These are phyloP conservation scores for Geodia barretti DNA, from an alignment of 37 sponge, comb jelly and placozoan genomes.

Conservation along the genomic window DNA sequence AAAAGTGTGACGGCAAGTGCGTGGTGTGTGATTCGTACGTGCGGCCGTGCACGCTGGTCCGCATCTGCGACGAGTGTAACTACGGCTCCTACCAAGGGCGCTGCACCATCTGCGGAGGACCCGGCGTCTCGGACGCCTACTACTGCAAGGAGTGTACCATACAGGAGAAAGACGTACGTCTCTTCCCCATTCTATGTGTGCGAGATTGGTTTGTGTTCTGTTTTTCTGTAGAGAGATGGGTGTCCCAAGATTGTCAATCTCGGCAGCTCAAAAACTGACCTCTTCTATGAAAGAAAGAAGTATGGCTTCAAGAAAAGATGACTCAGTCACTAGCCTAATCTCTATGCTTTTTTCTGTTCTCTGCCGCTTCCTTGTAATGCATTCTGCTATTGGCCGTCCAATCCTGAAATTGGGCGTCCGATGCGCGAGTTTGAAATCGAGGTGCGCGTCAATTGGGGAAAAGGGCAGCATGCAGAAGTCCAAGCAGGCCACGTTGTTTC, in stretches of 20 bases:
- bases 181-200: background rate
- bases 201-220: background rate
- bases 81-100: constrained; percentile 99
- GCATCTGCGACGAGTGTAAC: constrained; percentile 99
- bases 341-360: too few relatives aligned
- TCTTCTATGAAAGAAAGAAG: constrained; percentile 99
- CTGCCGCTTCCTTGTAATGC: too few relatives aligned
- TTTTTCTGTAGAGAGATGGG: constrained; percentile 83
- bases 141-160: constrained; percentile 99
- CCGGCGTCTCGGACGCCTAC: constrained; percentile 99
- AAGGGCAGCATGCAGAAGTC: too few relatives aligned
- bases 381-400: too few relatives aligned
- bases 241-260: constrained; percentile 99
- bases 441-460: too few relatives aligned
- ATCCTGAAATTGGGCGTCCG: too few relatives aligned
- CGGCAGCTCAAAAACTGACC: constrained; percentile 98
- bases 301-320: constrained; percentile 99
- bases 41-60: constrained; percentile 95
- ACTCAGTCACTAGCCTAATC: too few relatives aligned
- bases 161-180: constrained; percentile 93
- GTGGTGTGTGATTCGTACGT: constrained; percentile 99
- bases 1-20: constrained; percentile 99
- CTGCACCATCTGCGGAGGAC: constrained; percentile 99
- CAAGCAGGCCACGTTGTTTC: constrained; percentile 52
- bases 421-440: too few relatives aligned